phyloP scores from a whole-genome alignment of 2,113 vertebrate genomes.

The Prunella fulvescens region DNA sequence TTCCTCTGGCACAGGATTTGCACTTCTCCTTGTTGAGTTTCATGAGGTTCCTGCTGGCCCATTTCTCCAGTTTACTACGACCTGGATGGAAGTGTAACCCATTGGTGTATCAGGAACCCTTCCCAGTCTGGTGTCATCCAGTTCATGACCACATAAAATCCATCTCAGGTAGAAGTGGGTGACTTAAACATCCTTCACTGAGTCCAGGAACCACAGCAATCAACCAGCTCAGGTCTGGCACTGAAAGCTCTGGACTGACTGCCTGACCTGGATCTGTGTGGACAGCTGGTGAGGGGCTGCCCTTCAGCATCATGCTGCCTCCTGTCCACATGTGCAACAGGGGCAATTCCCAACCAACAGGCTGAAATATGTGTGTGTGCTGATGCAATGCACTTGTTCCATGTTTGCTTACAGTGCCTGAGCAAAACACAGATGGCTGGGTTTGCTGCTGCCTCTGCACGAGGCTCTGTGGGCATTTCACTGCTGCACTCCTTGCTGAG shows the following conservation, averaged over 20 bases:
- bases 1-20: not conserved
- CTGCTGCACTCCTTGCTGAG: not conserved
- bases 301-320: rapidly evolving
- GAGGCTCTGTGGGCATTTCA: not conserved
- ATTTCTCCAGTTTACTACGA: not conserved
- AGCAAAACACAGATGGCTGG: not conserved
- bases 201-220: not conserved
- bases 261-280: rapidly evolving
- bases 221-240: not conserved
- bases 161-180: not conserved
- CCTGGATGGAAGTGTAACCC: not conserved
- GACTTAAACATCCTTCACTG: not conserved
- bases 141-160: not conserved
- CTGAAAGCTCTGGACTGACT: not conserved
- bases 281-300: not conserved
- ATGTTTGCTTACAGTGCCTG: not conserved
- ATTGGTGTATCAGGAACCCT: rapidly evolving
- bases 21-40: not conserved
- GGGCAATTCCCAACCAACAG: not conserved
- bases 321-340: not conserved
- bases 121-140: not conserved
- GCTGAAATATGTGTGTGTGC: not conserved
- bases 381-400: not conserved
- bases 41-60: not conserved
- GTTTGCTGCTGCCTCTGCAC: not conserved